A percentile compares a stretch with the other conserved stretches of the same genome.
These are phyloP conservation scores for Delichon dasypus DNA, from an alignment of 2,797 vertebrate genomes.

Conservation along the genomic window DNA sequence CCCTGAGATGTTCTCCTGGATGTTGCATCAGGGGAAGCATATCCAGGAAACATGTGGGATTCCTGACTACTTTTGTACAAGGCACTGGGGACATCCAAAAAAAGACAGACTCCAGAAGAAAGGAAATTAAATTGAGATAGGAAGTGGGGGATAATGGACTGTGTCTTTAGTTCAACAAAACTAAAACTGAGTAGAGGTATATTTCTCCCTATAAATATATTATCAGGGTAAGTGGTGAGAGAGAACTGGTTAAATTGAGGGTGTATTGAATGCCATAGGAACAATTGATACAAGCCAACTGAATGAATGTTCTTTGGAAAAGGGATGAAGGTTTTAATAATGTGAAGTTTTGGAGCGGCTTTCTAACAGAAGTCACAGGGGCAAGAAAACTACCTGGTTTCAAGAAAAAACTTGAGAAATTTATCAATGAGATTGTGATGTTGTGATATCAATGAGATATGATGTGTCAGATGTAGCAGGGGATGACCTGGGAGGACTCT, in stretches of 20 bases:
- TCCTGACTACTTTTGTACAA: slow-evolving; percentile 51
- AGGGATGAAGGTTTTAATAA: background rate
- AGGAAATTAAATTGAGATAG: background rate
- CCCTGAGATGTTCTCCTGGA: slow-evolving; percentile 40
- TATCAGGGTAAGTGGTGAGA: background rate
- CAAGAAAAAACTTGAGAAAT: slow-evolving; percentile 52
- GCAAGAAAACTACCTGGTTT: slow-evolving; percentile 26
- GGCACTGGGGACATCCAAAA: slow-evolving; percentile 53
- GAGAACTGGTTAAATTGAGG: background rate
- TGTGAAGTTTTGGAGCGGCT: slow-evolving; percentile 7
- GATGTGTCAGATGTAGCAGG: background rate
- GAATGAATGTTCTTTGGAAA: slow-evolving; percentile 32
- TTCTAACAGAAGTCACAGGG: slow-evolving; percentile 26
- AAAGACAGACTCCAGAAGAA: slow-evolving; percentile 17
- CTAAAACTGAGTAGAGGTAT: background rate
- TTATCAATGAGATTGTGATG: slow-evolving; percentile 62
- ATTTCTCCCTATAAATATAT: background rate
- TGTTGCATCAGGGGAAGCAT: slow-evolving; percentile 60
- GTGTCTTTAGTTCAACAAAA: background rate
- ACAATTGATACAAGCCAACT: background rate
- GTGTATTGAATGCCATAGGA: background rate
- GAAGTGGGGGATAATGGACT: background rate
- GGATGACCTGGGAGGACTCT: slow-evolving; percentile 51
- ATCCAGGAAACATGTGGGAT: slow-evolving; percentile 63
- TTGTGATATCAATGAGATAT: slow-evolving; percentile 49